Conservation (phyloP, 1,140 invertebrate genomes). For the Drosophila mayri region DNA sequence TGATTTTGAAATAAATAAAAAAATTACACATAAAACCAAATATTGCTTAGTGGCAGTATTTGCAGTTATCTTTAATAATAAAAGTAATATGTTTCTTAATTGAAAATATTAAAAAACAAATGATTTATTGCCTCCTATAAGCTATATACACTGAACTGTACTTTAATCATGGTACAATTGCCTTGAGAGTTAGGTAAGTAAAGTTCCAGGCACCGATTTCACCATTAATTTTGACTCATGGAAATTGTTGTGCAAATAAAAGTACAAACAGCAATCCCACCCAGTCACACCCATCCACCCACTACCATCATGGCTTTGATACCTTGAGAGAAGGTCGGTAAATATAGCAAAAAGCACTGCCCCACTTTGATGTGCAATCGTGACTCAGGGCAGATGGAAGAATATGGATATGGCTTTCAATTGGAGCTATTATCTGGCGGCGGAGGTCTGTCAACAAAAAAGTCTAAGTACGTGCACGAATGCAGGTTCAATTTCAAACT, state of each 20-base stretch:
- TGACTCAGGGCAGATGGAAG: conserved; percentile 21
- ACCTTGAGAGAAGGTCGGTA: conserved; percentile 7
- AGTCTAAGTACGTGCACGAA: conserved; percentile 11
- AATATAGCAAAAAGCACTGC: conserved; percentile 10
- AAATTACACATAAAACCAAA: too few relatives aligned
- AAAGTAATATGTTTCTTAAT: background rate
- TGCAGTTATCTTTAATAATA: too few relatives aligned
- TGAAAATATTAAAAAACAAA: background rate
- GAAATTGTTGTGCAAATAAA: conserved; percentile 2
- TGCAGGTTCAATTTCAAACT: background rate
- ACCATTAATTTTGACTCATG: conserved; percentile 21
- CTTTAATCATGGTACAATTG: background rate
- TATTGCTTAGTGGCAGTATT: too few relatives aligned
- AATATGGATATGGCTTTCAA: conserved; percentile 16
- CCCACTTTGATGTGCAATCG: conserved; percentile 13
- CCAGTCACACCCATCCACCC: conserved; percentile 26
- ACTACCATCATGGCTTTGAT: background rate
- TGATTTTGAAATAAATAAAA: too few relatives aligned
- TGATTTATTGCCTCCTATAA: background rate
- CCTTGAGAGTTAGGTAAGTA: background rate
- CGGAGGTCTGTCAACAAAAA: conserved; percentile 8
- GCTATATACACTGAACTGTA: background rate
- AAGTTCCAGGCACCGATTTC: conserved; percentile 7
- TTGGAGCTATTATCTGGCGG: conserved; percentile 16
- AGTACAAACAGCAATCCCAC: conserved; percentile 4